Percentiles rank a stretch among this genome's conserved stretches.
Evolutionary conservation across 2,113 vertebrate genomes (phyloP).

Genomic region (Hippocampus comes): DNA sequence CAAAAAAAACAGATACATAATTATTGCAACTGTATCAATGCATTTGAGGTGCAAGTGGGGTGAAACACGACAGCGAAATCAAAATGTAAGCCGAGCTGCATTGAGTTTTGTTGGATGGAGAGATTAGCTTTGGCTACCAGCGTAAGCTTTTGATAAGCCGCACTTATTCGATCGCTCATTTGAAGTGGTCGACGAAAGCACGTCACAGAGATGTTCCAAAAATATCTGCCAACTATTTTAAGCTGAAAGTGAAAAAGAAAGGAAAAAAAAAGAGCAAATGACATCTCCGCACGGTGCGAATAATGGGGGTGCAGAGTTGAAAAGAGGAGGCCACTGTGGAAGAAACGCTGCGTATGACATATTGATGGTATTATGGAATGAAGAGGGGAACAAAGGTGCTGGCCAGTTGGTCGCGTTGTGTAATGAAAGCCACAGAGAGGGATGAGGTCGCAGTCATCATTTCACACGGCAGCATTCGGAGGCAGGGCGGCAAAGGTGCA

Average conservation of each 20-base stretch:
- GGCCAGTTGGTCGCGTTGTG: neutral
- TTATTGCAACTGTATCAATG: too few species aligned
- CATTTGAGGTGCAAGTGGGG: too few species aligned
- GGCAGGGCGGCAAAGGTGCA: constrained; percentile 57
- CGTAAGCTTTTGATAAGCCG: neutral
- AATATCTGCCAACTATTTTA: neutral
- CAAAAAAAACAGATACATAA: too few species aligned
- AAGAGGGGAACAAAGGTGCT: neutral
- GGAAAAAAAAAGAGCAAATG: neutral
- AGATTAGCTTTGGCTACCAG: neutral
- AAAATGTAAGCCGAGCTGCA: neutral
- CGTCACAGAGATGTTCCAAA: too few species aligned
- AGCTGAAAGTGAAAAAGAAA: neutral
- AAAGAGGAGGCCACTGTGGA: neutral
- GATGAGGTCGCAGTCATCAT: constrained; percentile 57
- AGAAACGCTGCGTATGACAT: neutral
- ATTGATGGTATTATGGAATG: neutral
- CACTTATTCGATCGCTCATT: neutral
- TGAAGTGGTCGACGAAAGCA: neutral
- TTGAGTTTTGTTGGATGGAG: neutral
- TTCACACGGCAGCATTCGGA: constrained; percentile 56
- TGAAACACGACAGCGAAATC: neutral
- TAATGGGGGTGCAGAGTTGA: neutral
- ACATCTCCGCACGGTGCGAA: neutral
- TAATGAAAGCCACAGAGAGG: constrained; percentile 29